These are phyloP conservation scores for Lagopus leucura DNA, from an alignment of 2,113 vertebrate species.

Conservation along the genomic window DNA sequence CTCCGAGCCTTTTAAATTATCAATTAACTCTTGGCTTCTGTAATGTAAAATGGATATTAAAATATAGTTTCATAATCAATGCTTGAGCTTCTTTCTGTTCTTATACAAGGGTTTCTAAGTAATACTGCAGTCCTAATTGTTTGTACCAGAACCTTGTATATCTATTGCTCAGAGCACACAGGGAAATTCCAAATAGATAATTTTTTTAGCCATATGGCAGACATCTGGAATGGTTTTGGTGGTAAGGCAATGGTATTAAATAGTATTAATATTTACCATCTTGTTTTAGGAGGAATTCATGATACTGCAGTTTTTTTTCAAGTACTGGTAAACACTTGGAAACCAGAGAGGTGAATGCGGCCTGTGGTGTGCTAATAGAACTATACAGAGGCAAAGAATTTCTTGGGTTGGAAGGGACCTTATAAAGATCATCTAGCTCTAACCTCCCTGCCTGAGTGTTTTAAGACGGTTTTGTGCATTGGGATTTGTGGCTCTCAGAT, in stretches of 20 bases:
- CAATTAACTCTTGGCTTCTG: constrained; percentile 44
- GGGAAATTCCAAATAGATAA: neutral
- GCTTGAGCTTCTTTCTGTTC: constrained; percentile 5
- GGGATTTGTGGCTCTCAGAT: neutral
- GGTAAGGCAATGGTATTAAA: neutral
- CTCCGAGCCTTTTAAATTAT: constrained; percentile 21
- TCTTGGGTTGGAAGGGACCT: neutral
- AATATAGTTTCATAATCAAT: constrained; percentile 40
- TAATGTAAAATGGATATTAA: neutral
- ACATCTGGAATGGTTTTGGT: neutral
- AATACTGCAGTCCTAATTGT: constrained; percentile 30
- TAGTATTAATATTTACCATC: neutral
- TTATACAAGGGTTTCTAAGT: neutral
- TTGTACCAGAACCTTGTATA: neutral
- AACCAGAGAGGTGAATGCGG: neutral
- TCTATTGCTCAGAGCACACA: constrained; percentile 23
- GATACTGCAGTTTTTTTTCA: neutral
- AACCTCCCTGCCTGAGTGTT: neutral
- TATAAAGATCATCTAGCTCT: neutral
- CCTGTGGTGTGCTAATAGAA: neutral
- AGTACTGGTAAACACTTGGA: neutral
- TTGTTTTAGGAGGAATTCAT: neutral
- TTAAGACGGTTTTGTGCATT: neutral
- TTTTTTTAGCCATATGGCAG: neutral
- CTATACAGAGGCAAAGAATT: neutral